phyloP scores from a whole-genome alignment of 2,113 vertebrate species.

The Charina bottae region DNA sequence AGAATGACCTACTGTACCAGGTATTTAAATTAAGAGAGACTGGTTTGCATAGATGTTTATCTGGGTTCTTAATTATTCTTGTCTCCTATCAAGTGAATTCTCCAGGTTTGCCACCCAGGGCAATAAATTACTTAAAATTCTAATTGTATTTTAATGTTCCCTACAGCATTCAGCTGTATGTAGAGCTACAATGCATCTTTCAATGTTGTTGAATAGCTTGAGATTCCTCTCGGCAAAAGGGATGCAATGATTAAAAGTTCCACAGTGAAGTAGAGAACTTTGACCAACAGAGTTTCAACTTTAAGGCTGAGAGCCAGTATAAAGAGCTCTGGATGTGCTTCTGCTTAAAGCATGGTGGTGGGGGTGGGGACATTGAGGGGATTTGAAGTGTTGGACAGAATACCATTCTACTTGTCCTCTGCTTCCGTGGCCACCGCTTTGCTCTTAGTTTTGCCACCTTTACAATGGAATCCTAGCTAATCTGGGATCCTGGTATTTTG shows the following conservation, averaged over 20 bases:
- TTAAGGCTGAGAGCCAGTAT: neutral
- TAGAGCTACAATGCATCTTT: slow-evolving; percentile 9
- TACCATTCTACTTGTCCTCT: no score
- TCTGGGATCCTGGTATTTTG: neutral
- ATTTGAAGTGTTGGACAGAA: neutral
- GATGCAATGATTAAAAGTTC: slow-evolving; percentile 10
- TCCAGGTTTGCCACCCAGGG: slow-evolving; percentile 11
- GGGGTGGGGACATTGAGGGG: neutral
- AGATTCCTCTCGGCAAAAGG: slow-evolving; percentile 7
- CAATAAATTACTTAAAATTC: slow-evolving; percentile 34
- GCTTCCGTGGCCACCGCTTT: neutral
- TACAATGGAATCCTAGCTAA: neutral
- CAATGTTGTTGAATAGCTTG: neutral
- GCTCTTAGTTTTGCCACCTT: no score
- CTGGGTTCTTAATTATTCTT: slow-evolving; percentile 54
- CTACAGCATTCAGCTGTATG: slow-evolving; percentile 36
- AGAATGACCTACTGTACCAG: slow-evolving; percentile 34
- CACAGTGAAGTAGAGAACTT: neutral
- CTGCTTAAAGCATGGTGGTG: no score
- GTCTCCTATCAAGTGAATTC: slow-evolving; percentile 37
- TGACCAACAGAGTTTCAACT: neutral
- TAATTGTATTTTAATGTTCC: slow-evolving; percentile 47
- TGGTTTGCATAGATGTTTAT: slow-evolving; percentile 48
- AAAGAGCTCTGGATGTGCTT: neutral
- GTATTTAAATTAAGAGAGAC: slow-evolving; percentile 57